Conservation (phyloP, 2,888 invertebrate genomes). For the Achlya flavicornis region DNA sequence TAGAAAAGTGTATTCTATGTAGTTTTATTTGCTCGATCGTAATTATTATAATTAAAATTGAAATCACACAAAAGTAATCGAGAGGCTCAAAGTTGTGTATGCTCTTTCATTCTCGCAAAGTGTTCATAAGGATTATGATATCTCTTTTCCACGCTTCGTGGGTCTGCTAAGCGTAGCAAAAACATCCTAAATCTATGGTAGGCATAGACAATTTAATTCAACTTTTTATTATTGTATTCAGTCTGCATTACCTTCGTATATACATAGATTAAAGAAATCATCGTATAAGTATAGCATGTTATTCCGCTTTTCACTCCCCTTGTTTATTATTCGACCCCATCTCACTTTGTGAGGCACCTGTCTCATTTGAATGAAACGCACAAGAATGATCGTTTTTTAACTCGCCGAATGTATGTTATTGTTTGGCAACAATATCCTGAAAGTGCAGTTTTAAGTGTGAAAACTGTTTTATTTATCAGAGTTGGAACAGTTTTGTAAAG, state of each 20-base stretch:
- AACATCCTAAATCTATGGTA: too few relatives aligned
- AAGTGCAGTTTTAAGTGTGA: not conserved
- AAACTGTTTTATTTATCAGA: not conserved
- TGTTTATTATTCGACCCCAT: constrained; percentile 4
- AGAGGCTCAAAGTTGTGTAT: too few relatives aligned
- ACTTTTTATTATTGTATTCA: constrained; percentile 1
- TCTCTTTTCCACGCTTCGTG: too few relatives aligned
- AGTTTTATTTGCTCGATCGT: too few relatives aligned
- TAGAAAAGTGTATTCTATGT: too few relatives aligned
- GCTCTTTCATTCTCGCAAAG: too few relatives aligned
- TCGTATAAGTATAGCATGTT: too few relatives aligned
- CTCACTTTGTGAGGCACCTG: constrained; percentile 10
- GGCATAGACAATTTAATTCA: not conserved
- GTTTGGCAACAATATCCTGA: not conserved
- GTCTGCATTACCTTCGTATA: not conserved
- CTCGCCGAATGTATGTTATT: not conserved
- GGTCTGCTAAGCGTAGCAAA: too few relatives aligned
- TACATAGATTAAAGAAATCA: too few relatives aligned
- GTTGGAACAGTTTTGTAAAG: not conserved
- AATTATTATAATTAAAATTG: too few relatives aligned
- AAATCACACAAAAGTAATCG: too few relatives aligned
- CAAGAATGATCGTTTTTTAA: constrained; percentile 2
- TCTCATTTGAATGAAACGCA: constrained; percentile 2
- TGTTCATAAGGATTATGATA: too few relatives aligned
- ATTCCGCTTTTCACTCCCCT: not conserved